These are phyloP conservation scores for Cheirogaleus medius DNA, from an alignment of 2,113 vertebrate genomes.

Conservation along the genomic window DNA sequence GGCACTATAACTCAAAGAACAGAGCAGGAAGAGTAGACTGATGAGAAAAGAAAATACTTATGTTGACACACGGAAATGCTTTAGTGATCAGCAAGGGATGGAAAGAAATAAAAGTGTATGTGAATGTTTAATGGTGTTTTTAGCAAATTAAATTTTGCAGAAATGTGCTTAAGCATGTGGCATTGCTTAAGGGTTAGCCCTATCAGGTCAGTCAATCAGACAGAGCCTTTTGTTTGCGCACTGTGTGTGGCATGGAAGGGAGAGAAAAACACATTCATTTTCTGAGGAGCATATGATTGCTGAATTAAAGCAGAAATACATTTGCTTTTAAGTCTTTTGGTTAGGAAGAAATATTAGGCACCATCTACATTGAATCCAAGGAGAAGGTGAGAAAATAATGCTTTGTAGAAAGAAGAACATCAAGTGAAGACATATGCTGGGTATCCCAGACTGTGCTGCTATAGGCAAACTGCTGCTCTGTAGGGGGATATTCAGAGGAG, in stretches of 20 bases:
- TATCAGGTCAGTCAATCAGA: not conserved
- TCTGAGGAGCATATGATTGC: not conserved
- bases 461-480: not conserved
- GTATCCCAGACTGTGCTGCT: not conserved
- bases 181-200: slow-evolving; percentile 50
- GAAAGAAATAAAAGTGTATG: slow-evolving; percentile 52
- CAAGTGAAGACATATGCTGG: not conserved
- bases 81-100: slow-evolving; percentile 42
- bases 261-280: slow-evolving; percentile 37
- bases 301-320: not conserved
- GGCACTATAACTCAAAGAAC: not conserved
- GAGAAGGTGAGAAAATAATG: slow-evolving; percentile 43
- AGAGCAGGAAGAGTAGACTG: not conserved
- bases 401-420: slow-evolving; percentile 35
- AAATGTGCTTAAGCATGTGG: slow-evolving; percentile 55
- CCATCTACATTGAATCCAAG: not conserved
- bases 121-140: slow-evolving; percentile 51
- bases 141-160: slow-evolving; percentile 63
- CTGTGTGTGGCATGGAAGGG: not conserved
- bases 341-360: slow-evolving; percentile 31
- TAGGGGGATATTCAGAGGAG: not conserved
- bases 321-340: not conserved
- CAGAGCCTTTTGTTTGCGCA: slow-evolving; percentile 18
- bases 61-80: slow-evolving; percentile 61
- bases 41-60: slow-evolving; percentile 52